These are phyloP conservation scores for Campylomormyrus tamandua DNA, from an alignment of 2,113 vertebrate species.

Conservation along the genomic window DNA sequence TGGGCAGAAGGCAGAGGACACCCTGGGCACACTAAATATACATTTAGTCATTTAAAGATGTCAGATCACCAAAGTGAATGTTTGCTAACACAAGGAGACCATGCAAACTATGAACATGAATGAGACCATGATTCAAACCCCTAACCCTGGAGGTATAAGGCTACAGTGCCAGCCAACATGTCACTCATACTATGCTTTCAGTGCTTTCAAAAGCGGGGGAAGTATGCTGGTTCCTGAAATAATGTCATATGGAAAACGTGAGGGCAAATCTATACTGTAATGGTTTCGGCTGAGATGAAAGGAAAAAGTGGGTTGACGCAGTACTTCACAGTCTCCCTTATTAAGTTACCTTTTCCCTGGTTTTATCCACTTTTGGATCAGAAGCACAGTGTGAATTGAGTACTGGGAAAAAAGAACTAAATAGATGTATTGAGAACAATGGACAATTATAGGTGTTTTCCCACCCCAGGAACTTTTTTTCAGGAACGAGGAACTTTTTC, in stretches of 20 bases:
- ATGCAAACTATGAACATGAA: no score
- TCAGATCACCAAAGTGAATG: not conserved
- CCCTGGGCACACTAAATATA: not conserved
- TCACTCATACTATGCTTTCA: no score
- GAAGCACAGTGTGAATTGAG: not conserved
- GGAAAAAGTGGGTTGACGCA: not conserved
- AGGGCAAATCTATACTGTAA: not conserved
- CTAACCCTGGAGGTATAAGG: not conserved
- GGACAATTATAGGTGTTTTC: not conserved
- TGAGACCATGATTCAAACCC: not conserved
- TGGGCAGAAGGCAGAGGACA: not conserved
- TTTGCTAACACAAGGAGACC: not conserved
- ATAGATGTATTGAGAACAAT: not conserved
- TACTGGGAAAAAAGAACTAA: not conserved
- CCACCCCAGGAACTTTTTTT: not conserved
- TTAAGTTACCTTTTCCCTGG: not conserved
- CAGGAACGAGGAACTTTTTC: not conserved
- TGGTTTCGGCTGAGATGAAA: not conserved
- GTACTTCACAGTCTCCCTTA: not conserved
- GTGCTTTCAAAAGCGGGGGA: no score
- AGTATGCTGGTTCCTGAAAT: no score
- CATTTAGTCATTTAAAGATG: not conserved
- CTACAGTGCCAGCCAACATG: not conserved
- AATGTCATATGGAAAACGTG: not conserved
- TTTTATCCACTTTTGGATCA: not conserved